A percentile compares a stretch with the other conserved stretches of the same genome.
phyloP scores from a whole-genome alignment of 2,797 vertebrate genomes.

The Onychomys torridus region DNA sequence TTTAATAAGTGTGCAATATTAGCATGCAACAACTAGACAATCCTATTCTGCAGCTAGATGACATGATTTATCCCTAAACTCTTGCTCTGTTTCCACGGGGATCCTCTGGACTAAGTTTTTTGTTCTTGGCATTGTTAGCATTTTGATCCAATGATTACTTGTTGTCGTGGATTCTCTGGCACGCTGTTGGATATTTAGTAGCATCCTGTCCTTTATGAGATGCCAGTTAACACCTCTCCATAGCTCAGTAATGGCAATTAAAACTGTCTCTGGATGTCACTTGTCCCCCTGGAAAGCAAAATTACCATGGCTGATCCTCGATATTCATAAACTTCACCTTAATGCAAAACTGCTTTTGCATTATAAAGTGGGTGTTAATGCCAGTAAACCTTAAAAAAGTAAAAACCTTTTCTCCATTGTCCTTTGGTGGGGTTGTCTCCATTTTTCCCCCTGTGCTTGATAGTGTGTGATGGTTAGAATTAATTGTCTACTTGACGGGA shows the following conservation, averaged over 20 bases:
- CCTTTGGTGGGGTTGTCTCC: background rate
- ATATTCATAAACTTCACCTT: background rate
- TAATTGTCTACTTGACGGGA: background rate
- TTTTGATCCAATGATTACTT: background rate
- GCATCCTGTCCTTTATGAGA: background rate
- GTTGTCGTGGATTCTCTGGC: background rate
- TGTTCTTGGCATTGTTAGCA: background rate
- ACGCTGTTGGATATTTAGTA: fast-evolving
- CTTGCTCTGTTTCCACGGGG: background rate
- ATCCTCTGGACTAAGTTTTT: background rate
- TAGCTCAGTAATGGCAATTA: background rate
- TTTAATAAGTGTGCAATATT: background rate
- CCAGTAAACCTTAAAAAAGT: no score
- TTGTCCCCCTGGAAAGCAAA: background rate
- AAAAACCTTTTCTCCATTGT: background rate
- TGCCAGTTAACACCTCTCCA: background rate
- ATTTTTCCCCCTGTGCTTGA: background rate
- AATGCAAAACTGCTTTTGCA: background rate
- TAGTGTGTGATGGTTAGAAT: background rate
- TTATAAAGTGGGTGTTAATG: background rate
- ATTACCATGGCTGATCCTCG: background rate
- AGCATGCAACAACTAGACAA: background rate
- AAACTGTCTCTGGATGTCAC: background rate
- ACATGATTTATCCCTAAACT: background rate
- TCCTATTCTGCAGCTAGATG: background rate